Conservation (phyloP, 1,140 invertebrate species). For the Anthonomus grandis region DNA sequence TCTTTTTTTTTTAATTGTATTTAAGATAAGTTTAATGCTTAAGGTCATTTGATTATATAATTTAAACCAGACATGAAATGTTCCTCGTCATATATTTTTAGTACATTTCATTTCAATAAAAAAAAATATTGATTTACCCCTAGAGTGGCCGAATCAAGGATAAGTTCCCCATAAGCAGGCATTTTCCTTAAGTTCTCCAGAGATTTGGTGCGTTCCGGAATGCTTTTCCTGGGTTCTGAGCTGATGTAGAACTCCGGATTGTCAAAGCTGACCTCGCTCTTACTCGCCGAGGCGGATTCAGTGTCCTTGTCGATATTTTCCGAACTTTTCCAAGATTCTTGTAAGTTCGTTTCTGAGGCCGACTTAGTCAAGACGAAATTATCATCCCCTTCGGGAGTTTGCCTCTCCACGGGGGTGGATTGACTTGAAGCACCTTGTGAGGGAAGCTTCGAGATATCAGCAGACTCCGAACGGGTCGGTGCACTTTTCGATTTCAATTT, state of each 20-base stretch:
- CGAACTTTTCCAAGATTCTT: slow-evolving; percentile 39
- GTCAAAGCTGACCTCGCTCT: slow-evolving; percentile 30
- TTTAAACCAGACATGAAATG: too few relatives aligned
- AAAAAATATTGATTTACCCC: slow-evolving; percentile 13
- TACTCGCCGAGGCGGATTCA: slow-evolving; percentile 8
- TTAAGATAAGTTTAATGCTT: too few relatives aligned
- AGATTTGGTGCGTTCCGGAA: slow-evolving; percentile 37
- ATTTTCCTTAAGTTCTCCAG: slow-evolving; percentile 45
- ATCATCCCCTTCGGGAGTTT: slow-evolving; percentile 35
- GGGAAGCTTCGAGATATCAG: slow-evolving; percentile 22
- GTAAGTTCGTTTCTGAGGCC: slow-evolving; percentile 41
- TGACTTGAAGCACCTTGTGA: slow-evolving; percentile 17
- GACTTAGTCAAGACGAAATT: slow-evolving; percentile 36
- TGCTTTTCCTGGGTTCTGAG: slow-evolving; percentile 21
- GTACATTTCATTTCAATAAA: too few relatives aligned
- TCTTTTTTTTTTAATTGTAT: background rate
- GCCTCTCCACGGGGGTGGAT: slow-evolving; percentile 24
- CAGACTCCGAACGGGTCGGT: slow-evolving; percentile 17
- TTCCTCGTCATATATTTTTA: too few relatives aligned
- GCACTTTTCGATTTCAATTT: slow-evolving; percentile 29
- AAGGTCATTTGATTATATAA: too few relatives aligned
- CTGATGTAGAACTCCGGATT: slow-evolving; percentile 27
- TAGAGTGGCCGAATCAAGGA: slow-evolving; percentile 42
- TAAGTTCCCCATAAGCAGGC: slow-evolving; percentile 54
- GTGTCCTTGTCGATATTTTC: slow-evolving; percentile 30